Conservation (phyloP, 2,113 vertebrate genomes). For the Tachuris rubrigastra region DNA sequence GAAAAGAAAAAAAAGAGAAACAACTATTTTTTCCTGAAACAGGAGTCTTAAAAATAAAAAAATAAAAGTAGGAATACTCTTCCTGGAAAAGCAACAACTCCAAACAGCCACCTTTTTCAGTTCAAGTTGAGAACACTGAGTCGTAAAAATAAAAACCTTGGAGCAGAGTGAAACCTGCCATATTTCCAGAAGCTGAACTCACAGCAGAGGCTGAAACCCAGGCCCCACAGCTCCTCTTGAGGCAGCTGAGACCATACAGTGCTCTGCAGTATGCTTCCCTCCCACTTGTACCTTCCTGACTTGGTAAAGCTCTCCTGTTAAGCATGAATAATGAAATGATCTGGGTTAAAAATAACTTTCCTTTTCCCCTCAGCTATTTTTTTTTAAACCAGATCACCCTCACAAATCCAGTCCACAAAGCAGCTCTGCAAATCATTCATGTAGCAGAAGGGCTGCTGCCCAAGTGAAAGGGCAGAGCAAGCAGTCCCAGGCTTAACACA, state of each 20-base stretch:
- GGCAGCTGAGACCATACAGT: neutral
- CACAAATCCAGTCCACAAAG: slow-evolving; percentile 6
- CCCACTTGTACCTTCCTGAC: neutral
- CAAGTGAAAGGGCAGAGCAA: neutral
- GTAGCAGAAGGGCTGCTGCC: neutral
- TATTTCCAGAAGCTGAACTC: neutral
- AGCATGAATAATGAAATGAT: neutral
- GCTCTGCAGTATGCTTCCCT: neutral
- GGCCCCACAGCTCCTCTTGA: neutral
- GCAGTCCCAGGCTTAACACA: neutral
- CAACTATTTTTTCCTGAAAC: neutral
- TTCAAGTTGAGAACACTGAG: neutral
- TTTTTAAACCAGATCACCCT: slow-evolving; percentile 32
- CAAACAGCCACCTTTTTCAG: neutral
- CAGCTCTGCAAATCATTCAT: slow-evolving; percentile 2
- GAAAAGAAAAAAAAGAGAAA: too few relatives aligned
- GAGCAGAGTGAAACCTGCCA: neutral
- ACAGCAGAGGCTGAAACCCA: neutral
- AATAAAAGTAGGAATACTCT: neutral
- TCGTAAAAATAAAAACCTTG: neutral
- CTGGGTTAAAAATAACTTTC: slow-evolving; percentile 31
- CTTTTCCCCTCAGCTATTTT: neutral
- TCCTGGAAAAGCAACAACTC: neutral
- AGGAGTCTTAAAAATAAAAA: neutral
- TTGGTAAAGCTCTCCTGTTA: neutral